Conservation (phyloP, 2,797 vertebrate genomes). For the Chrosomus eos region DNA sequence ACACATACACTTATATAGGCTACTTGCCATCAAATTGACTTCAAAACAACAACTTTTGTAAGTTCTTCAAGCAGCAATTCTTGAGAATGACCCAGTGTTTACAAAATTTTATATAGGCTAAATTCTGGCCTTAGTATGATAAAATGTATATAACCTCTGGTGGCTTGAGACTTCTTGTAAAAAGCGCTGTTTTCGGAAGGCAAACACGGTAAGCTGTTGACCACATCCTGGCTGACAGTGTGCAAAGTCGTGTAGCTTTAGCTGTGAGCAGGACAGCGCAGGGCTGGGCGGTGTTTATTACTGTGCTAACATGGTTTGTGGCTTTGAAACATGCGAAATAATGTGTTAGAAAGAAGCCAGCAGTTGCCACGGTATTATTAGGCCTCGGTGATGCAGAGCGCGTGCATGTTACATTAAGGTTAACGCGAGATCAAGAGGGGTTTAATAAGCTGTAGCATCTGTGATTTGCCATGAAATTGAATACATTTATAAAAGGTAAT, state of each 20-base stretch:
- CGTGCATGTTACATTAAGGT: slow-evolving; percentile 47
- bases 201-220: slow-evolving; percentile 24
- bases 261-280: slow-evolving; percentile 44
- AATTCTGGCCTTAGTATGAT: neutral
- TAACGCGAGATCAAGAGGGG: slow-evolving; percentile 52
- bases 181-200: neutral
- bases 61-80: neutral
- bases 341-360: slow-evolving; percentile 40
- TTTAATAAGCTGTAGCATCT: slow-evolving; percentile 53
- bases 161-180: slow-evolving; percentile 20
- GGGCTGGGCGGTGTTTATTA: slow-evolving; percentile 55
- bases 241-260: slow-evolving; percentile 37
- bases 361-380: slow-evolving; percentile 42
- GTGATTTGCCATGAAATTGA: slow-evolving; percentile 61
- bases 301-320: slow-evolving; percentile 50
- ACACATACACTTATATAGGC: neutral
- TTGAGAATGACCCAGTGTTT: neutral
- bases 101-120: neutral
- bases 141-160: neutral
- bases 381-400: slow-evolving; percentile 23
- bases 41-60: neutral
- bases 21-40: neutral
- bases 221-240: slow-evolving; percentile 53
- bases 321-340: slow-evolving; percentile 39
- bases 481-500: slow-evolving; percentile 58